Percentiles rank a stretch among this genome's conserved stretches.
Evolutionary conservation across 2,888 invertebrate genomes (phyloP).

Genomic region (Taphrorychus bicolor): DNA sequence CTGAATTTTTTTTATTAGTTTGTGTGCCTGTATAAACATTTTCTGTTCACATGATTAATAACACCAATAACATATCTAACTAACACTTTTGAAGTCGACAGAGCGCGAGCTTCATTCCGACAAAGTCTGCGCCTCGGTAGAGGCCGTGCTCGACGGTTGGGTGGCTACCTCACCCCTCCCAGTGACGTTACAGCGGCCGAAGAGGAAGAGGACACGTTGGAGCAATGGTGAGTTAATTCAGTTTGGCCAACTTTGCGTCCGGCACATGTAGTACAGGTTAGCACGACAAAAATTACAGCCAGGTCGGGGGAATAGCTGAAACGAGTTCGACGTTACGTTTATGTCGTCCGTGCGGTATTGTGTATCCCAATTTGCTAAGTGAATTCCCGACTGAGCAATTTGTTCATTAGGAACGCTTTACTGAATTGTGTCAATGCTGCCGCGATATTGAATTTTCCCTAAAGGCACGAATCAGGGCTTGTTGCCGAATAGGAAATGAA

Average conservation of each 20-base stretch:
- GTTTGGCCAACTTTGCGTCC: background rate
- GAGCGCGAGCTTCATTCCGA: constrained; percentile 71
- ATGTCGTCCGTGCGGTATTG: no score
- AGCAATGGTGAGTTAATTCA: constrained; percentile 56
- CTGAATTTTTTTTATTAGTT: no score
- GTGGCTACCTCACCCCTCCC: constrained; percentile 67
- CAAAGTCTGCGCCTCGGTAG: constrained; percentile 64
- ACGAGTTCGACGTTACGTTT: no score
- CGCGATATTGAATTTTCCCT: background rate
- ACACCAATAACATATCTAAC: background rate
- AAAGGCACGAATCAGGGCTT: background rate
- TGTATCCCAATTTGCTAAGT: background rate
- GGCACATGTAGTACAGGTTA: background rate
- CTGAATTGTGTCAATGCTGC: background rate
- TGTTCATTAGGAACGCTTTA: background rate
- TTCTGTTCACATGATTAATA: no score
- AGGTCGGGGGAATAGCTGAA: no score
- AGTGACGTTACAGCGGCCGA: constrained; percentile 69
- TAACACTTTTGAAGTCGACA: constrained; percentile 62
- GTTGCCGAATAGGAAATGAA: background rate
- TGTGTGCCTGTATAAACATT: no score
- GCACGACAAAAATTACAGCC: background rate
- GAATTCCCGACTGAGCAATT: background rate
- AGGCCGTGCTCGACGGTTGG: constrained; percentile 64
- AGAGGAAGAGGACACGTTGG: constrained; percentile 64